phyloP scores from a whole-genome alignment of 2,888 invertebrate species.

The Eurytoma adleriae region DNA sequence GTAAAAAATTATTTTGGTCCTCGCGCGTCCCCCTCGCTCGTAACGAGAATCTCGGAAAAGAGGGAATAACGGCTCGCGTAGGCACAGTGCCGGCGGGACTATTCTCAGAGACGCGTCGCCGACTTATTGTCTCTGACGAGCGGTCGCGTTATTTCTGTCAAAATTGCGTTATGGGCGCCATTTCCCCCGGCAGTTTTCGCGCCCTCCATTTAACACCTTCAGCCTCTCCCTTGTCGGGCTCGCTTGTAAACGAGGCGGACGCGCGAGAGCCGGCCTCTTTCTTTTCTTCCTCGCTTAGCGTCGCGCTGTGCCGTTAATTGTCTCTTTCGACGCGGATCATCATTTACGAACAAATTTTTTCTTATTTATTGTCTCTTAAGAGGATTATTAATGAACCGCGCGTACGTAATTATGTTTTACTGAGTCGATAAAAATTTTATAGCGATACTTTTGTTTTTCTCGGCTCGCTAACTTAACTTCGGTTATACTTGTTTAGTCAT shows the following conservation, averaged over 20 bases:
- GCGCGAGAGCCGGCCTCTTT: slow-evolving; percentile 18
- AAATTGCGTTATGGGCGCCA: slow-evolving; percentile 72
- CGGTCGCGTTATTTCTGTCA: slow-evolving; percentile 72
- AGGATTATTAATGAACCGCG: no score
- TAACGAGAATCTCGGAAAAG: slow-evolving; percentile 41
- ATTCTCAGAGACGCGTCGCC: slow-evolving; percentile 69
- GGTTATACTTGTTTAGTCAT: no score
- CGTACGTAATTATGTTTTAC: no score
- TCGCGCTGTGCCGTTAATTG: background rate
- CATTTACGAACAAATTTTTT: no score
- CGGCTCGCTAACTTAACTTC: no score
- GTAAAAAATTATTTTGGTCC: slow-evolving; percentile 40
- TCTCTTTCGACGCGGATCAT: background rate
- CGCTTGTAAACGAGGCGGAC: background rate
- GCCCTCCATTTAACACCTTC: slow-evolving; percentile 66
- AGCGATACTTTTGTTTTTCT: no score
- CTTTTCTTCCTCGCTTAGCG: background rate
- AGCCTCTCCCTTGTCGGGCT: slow-evolving; percentile 25
- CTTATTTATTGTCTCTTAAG: no score
- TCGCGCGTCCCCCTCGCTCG: background rate
- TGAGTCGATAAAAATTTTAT: no score
- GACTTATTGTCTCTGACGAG: slow-evolving; percentile 69
- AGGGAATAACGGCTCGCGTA: background rate
- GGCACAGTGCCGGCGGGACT: slow-evolving; percentile 59
- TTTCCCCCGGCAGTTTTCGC: slow-evolving; percentile 63